Percentiles rank a stretch among this genome's conserved stretches.
Conservation (phyloP, 1,140 invertebrate genomes). For the Atta colombica region DNA sequence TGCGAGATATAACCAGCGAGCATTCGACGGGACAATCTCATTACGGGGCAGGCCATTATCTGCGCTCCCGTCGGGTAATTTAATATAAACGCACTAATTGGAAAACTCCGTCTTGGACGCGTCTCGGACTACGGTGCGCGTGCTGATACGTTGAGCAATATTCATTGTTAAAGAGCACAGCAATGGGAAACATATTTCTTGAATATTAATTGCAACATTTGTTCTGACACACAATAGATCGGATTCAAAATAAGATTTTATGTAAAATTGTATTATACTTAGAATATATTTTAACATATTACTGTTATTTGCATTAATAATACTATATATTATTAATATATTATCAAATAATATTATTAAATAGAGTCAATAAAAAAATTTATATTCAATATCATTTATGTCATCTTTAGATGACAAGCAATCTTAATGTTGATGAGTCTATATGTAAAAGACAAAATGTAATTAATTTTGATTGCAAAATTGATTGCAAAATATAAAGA, state of each 20-base stretch:
- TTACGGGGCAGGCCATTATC: constrained; percentile 71
- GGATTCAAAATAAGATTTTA: constrained; percentile 4
- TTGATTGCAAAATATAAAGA: background rate
- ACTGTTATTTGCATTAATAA: background rate
- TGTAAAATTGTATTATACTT: constrained; percentile 5
- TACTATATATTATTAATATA: background rate
- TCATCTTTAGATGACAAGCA: background rate
- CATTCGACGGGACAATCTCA: constrained; percentile 75
- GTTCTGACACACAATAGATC: background rate
- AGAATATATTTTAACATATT: background rate
- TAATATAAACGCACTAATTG: constrained; percentile 75
- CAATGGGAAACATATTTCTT: constrained; percentile 17
- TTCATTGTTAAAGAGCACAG: constrained; percentile 25
- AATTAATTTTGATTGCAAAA: background rate
- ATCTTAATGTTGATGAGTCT: background rate
- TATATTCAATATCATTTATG: background rate
- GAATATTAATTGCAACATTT: constrained; percentile 34
- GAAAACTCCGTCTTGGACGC: constrained; percentile 67
- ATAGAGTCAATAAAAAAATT: constrained; percentile 14
- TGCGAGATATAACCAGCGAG: constrained; percentile 68
- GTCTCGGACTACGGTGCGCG: constrained; percentile 25
- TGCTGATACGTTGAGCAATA: constrained; percentile 36
- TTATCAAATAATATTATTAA: constrained; percentile 28
- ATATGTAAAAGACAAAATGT: background rate
- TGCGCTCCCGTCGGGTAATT: constrained; percentile 61